Base-by-base conservation (phyloP, 2,888 invertebrate species). In the Parnassius glacialis region DNA sequence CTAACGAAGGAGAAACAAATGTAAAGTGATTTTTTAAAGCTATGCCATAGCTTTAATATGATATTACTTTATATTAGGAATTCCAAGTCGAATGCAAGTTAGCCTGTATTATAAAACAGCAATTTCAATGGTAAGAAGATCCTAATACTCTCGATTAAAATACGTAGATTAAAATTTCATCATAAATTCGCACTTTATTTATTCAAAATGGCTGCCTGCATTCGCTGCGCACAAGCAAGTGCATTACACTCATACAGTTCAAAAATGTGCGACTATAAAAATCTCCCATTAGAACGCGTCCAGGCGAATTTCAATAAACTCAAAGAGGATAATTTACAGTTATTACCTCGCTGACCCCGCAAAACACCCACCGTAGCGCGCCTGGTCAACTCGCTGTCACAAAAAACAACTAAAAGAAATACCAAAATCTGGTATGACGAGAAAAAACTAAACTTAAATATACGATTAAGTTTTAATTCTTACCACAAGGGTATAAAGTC, bases 281-380 rank as follows among this genome's bases (percentile, higher is more conserved):
- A 74, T 79, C 78, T 75, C 78, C 79, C 83, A 87, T 86, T 88
- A 88, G 84, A 82, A 82, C 78, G 78, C 76, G 81, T 81, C 83
- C 80, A 75, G 55, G 79, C 80, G 79, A 81, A 84, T 87, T 90
- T 90, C 90, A 90, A 91, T 91, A 90, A 90, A 82, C 80, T 84
- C 76, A 81, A 83, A 80, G 83, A 85, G 82, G 84, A 90, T 90
- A 89, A 90, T 90, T 90, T 90, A 90, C 90, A 85, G 90, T 90
- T 90, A 91, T 90, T 91, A 90, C 88, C 83, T 82, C 84, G 80
- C 81, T 90, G 90, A 90, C 90, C 90, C 90, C 89, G 89, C 89
- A 85, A 89, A 88, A 90, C 89, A 89, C 88, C 88, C 88, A 88
- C 88, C 83, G 84, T 78, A 85, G 78, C 78, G 79, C 79, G 81